These are phyloP conservation scores for Mythimna lalbum DNA, from an alignment of 2,888 invertebrate species.

Conservation along the genomic window DNA sequence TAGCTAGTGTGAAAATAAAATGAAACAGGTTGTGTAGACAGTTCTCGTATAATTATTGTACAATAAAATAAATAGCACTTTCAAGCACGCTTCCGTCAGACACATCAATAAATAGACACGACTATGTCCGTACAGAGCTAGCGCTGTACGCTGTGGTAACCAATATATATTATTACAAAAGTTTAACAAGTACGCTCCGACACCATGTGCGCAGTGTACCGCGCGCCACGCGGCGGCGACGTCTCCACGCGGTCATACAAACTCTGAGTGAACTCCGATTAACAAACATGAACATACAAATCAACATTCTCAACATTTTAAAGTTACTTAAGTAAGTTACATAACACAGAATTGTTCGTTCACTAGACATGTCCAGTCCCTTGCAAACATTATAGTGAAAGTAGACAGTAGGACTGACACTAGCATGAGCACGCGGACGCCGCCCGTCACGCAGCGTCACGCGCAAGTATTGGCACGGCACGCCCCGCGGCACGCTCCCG, in stretches of 20 bases:
- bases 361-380: not conserved
- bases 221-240: not conserved
- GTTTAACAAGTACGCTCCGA: conserved; percentile 44
- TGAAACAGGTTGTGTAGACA: conserved; percentile 44
- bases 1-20: no score
- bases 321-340: conserved; percentile 17
- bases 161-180: conserved; percentile 57
- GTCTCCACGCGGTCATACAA: conserved; percentile 39
- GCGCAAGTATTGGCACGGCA: conserved; percentile 63
- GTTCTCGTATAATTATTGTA: conserved; percentile 70
- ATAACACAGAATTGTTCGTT: not conserved
- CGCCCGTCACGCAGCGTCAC: not conserved
- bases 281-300: conserved; percentile 23
- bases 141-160: conserved; percentile 32
- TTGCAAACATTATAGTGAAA: not conserved
- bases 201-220: not conserved
- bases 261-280: conserved; percentile 10
- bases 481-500: conserved; percentile 8
- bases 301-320: conserved; percentile 15
- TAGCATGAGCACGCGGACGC: not conserved
- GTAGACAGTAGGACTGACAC: not conserved
- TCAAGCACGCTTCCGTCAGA: conserved; percentile 71
- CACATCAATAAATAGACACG: conserved; percentile 75
- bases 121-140: conserved; percentile 57
- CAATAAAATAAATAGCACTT: conserved; percentile 80